Evolutionary conservation across 2,888 invertebrate species (phyloP), one percentile per base, ranked within the genome.

Genomic region (Buathra laborator): DNA sequence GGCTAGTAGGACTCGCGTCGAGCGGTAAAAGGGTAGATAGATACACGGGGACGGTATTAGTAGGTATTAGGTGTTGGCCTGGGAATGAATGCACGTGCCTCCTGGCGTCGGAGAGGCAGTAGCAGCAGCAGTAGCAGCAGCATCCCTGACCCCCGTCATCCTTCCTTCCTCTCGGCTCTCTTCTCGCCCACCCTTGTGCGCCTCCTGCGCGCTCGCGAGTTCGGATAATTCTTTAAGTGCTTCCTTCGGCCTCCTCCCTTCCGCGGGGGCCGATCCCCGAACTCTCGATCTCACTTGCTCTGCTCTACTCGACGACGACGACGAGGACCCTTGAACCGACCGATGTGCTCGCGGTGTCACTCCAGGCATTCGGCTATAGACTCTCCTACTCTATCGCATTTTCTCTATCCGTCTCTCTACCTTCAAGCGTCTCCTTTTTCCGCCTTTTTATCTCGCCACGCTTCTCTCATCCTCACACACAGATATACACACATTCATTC

Each of bases 181-280:
- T 79, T 78, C 46, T 78, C 51, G 62, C 67, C 16, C 56, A 66
- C 53, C 72, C 74, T 70, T 37, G 46, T 59, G 67, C 81, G 80
- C 84, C 90, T 83, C 84, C 78, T 79, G 86, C 70, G 86, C 77
- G 68, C 80, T 83, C 81, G 89, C 90, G 93, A 92, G 93, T 93
- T 93, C 92, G 92, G 94, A 94, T 94, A 93, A 94, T 94, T 94
- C 94, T 94, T 94, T 94, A 94, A 94, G 93, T 93, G 94, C 94
- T 94, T 93, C 93, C 92, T 92, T 90, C 89, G 83, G 82, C 87
- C 90, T 89, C 87, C 76, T 79, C 81, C 85, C 87, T 77, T 80
- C 77, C 86, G 77, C 90, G 90, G 88, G 87, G 87, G 84, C 86
- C 85, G 84, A 86, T 85, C 84, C 81, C 43, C 83, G 84, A 72